Base-by-base conservation (phyloP, 2,888 invertebrate species). In the Willowsia nigromaculata region DNA sequence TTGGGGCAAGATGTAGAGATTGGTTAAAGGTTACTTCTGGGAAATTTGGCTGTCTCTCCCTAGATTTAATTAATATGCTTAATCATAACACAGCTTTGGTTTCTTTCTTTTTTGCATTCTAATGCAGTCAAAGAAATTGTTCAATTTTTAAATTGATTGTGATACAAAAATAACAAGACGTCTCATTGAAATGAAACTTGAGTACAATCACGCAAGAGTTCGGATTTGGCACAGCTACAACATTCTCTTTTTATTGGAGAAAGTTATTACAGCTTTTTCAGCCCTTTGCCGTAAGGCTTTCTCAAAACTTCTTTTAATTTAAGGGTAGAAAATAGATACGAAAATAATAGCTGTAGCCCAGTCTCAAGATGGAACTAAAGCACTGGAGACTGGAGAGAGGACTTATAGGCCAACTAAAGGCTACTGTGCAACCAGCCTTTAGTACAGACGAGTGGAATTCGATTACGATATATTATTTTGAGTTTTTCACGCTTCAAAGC, bases 211-310 rank as follows among this genome's bases (percentile, higher is more conserved):
- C n/a, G n/a, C 18, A 53, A 18, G 53, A 15, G 18, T 1, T 25
- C 56, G 25, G n/a, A 56, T 56, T 56, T 56, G 56, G 56, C 56
- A 56, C 22, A 7, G 56, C 5, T 56, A 9, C 56, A 22, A n/a
- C 56, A 56, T 56, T 56, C 25, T 56, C 7, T 56, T 65, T 65
- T 65, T 65, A 65, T 65, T 65, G 65, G 65, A 37, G 33, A 65
- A 65, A 65, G 65, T 65, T 56, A 25, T 56, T 56, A 56, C 56
- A n/a, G 7, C 56, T 25, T 15, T 56, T 56, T n/a, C 11, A 25
- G 15, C 56, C 18, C 18, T 25, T 0, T 56, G 25, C n/a, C n/a
- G n/a, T n/a, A n/a, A n/a, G n/a, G 25, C 56, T 56, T 56, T 56
- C 56, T 9, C 43, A 22, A 56, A 22, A 22, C 1, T 56, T 7